Conservation (phyloP, 92 coral and sea anemone species). For the Virgularia gustaviana region DNA sequence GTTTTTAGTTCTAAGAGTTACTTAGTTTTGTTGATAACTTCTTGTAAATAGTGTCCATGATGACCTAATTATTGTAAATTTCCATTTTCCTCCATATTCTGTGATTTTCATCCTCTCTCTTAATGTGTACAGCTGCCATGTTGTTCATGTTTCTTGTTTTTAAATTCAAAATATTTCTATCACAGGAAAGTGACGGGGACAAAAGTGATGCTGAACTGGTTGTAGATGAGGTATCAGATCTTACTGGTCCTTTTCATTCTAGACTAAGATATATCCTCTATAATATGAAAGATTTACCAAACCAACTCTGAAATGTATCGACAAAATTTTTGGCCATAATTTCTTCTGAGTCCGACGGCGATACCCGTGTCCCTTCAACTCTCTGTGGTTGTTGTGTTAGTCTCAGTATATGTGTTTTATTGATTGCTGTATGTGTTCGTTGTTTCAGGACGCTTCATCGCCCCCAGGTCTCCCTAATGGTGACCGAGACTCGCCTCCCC, state of each 20-base stretch:
- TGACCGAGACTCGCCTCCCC: conserved; percentile 82
- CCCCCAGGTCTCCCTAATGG: conserved; percentile 91
- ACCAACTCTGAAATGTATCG: neutral
- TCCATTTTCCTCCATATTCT: too few relatives aligned
- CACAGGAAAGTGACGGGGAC: conserved; percentile 94
- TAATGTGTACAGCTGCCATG: too few relatives aligned
- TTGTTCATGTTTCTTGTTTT: neutral
- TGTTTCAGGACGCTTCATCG: conserved; percentile 72
- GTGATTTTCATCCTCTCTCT: too few relatives aligned
- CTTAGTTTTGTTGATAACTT: too few relatives aligned
- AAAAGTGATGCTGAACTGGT: conserved; percentile 97
- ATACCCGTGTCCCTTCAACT: neutral
- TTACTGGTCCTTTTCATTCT: too few relatives aligned
- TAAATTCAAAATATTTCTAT: neutral
- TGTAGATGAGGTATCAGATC: conserved; percentile 70
- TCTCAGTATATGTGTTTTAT: neutral
- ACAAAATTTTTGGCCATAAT: neutral
- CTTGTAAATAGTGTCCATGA: too few relatives aligned
- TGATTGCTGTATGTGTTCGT: neutral
- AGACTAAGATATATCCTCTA: too few relatives aligned
- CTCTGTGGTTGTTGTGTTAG: neutral
- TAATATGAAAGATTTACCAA: too few relatives aligned
- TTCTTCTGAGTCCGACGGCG: neutral
- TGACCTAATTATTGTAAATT: too few relatives aligned
- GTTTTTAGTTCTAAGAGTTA: too few relatives aligned